Evolutionary conservation across 2,888 invertebrate genomes (phyloP).

Genomic region (Stictocephala bisonia): DNA sequence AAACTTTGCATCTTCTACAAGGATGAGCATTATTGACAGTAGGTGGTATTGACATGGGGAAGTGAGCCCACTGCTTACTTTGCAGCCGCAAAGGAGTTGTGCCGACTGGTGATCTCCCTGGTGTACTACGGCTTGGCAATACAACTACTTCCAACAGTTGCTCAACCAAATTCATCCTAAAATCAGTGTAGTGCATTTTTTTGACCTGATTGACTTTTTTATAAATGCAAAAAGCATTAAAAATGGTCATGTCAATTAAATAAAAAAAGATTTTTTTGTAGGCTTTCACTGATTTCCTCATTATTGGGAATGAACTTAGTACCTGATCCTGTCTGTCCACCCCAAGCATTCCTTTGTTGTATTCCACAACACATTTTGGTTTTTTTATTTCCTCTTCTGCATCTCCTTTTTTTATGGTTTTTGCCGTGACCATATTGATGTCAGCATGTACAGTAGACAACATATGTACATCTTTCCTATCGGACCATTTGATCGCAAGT

Average conservation of each 20-base stretch:
- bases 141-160: constrained; percentile 12
- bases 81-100: constrained; percentile 25
- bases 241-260: constrained; percentile 36
- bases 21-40: constrained; percentile 5
- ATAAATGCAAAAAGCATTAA: constrained; percentile 24
- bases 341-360: constrained; percentile 31
- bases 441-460: constrained; percentile 26
- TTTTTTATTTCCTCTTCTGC: constrained; percentile 18
- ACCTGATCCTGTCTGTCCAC: constrained; percentile 42
- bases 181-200: constrained; percentile 27
- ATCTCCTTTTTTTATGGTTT: constrained; percentile 19
- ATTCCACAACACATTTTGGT: constrained; percentile 34
- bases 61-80: constrained; percentile 46
- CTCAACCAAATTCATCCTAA: constrained; percentile 22
- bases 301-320: constrained; percentile 29
- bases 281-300: constrained; percentile 16
- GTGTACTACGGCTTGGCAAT: constrained; percentile 9
- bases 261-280: constrained; percentile 42
- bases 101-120: constrained; percentile 7
- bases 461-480: constrained; percentile 27
- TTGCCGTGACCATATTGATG: constrained; percentile 17
- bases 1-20: constrained; percentile 32
- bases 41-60: constrained; percentile 36
- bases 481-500: constrained; percentile 32
- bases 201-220: constrained; percentile 27